These are phyloP conservation scores for Peromyscus polionotus DNA, from an alignment of 2,113 vertebrate genomes.

Conservation along the genomic window DNA sequence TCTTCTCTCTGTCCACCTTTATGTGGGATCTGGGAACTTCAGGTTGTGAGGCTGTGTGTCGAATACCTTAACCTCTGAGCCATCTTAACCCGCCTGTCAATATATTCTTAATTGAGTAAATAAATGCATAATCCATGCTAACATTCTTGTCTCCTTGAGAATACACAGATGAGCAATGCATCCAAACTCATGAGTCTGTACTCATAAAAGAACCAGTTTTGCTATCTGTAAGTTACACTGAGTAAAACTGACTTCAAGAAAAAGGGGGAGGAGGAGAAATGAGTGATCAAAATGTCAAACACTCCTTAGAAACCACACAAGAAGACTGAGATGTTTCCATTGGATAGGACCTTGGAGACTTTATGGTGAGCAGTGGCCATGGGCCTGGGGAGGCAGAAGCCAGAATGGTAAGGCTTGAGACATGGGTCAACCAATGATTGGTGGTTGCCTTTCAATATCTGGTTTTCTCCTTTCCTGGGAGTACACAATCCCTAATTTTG, in stretches of 20 bases:
- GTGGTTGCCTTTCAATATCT: neutral
- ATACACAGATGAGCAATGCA: neutral
- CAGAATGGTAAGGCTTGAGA: neutral
- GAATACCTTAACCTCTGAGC: neutral
- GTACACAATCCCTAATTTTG: neutral
- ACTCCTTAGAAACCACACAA: neutral
- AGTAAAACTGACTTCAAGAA: neutral
- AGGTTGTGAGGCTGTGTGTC: neutral
- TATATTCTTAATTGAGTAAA: slow-evolving; percentile 5
- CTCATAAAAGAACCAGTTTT: neutral
- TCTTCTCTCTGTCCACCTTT: neutral
- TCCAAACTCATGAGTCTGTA: neutral
- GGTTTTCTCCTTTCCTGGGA: neutral
- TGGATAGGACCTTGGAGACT: neutral
- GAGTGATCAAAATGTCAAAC: neutral
- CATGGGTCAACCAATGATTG: neutral
- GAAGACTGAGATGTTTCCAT: neutral
- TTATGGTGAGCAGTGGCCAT: neutral
- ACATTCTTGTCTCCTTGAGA: slow-evolving; percentile 4
- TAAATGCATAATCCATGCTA: neutral
- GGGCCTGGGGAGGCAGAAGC: neutral
- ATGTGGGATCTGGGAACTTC: neutral
- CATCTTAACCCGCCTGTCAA: neutral
- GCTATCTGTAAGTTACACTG: neutral
- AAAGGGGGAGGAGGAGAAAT: neutral